These are phyloP conservation scores for Cerastoderma edule DNA, from an alignment of 2,888 invertebrate species.

Conservation along the genomic window DNA sequence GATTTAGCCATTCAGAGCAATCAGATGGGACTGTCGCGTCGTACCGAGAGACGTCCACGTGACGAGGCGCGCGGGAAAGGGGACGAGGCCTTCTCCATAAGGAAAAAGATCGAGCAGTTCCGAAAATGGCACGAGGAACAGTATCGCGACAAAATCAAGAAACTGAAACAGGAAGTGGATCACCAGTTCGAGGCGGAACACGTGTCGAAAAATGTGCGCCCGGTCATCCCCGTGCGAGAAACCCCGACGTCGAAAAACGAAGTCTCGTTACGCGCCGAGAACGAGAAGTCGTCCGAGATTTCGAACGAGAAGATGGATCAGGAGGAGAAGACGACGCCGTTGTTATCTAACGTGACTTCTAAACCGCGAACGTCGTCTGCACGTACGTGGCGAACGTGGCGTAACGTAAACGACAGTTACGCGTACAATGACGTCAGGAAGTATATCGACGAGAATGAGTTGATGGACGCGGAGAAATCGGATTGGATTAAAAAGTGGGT, in stretches of 20 bases:
- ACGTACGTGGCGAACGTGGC: constrained; percentile 78
- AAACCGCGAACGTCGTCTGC: constrained; percentile 61
- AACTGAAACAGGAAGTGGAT: constrained; percentile 71
- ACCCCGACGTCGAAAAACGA: constrained; percentile 58
- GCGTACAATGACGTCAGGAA: constrained; percentile 80
- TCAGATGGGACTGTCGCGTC: constrained; percentile 66
- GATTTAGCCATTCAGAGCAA: constrained; percentile 66
- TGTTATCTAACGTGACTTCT: constrained; percentile 42
- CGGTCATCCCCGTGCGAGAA: constrained; percentile 46
- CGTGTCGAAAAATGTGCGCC: constrained; percentile 45
- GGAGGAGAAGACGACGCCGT: constrained; percentile 50
- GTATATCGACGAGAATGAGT: constrained; percentile 81
- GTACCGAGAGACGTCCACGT: constrained; percentile 58
- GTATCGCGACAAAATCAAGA: constrained; percentile 72
- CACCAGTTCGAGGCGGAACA: constrained; percentile 66
- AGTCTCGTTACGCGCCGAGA: constrained; percentile 36
- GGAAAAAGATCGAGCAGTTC: constrained; percentile 79
- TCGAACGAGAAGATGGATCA: constrained; percentile 58
- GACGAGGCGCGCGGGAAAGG: constrained; percentile 47
- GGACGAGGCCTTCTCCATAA: constrained; percentile 75
- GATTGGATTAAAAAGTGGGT: constrained; percentile 78
- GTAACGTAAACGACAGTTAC: constrained; percentile 79
- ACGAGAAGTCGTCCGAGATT: constrained; percentile 48
- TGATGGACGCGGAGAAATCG: constrained; percentile 77
- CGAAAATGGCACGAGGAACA: constrained; percentile 78